Conservation (phyloP, 1,140 invertebrate species). For the Ceratina japonica region DNA sequence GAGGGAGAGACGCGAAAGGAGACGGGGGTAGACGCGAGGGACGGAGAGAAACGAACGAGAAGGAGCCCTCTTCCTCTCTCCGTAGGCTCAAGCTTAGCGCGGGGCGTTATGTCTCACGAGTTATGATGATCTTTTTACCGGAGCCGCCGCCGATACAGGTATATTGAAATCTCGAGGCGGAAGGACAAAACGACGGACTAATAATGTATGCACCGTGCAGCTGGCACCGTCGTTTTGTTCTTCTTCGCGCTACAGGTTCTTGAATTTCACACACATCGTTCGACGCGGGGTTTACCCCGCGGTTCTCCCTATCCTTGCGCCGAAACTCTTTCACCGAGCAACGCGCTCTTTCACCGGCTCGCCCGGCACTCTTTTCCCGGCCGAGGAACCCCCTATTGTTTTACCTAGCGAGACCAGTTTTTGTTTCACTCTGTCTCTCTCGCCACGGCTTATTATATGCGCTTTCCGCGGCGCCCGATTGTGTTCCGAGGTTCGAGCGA, state of each 20-base stretch:
- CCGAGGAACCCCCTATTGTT: constrained; percentile 65
- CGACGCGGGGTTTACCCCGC: not conserved
- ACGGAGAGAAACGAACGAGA: constrained; percentile 18
- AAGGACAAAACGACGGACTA: constrained; percentile 49
- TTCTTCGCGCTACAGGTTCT: constrained; percentile 68
- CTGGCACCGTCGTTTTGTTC: constrained; percentile 65
- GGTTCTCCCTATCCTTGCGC: constrained; percentile 7
- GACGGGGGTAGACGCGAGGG: constrained; percentile 13
- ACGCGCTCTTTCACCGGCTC: constrained; percentile 20
- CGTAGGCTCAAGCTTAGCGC: too few species aligned
- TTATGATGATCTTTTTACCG: constrained; percentile 44
- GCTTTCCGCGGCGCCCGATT: constrained; percentile 62
- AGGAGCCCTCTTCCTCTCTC: not conserved
- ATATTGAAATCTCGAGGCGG: constrained; percentile 32
- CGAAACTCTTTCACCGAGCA: not conserved
- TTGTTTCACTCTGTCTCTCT: constrained; percentile 66
- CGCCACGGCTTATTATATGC: constrained; percentile 66
- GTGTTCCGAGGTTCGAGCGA: constrained; percentile 62
- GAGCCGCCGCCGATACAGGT: constrained; percentile 18
- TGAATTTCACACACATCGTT: constrained; percentile 67
- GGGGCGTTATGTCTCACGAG: constrained; percentile 19
- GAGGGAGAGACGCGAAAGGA: not conserved
- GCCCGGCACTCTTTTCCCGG: constrained; percentile 21
- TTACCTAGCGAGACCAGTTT: constrained; percentile 72
- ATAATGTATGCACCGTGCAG: constrained; percentile 63